Evolutionary conservation across 1,140 invertebrate genomes (phyloP).

Genomic region (Gryon sp.): DNA sequence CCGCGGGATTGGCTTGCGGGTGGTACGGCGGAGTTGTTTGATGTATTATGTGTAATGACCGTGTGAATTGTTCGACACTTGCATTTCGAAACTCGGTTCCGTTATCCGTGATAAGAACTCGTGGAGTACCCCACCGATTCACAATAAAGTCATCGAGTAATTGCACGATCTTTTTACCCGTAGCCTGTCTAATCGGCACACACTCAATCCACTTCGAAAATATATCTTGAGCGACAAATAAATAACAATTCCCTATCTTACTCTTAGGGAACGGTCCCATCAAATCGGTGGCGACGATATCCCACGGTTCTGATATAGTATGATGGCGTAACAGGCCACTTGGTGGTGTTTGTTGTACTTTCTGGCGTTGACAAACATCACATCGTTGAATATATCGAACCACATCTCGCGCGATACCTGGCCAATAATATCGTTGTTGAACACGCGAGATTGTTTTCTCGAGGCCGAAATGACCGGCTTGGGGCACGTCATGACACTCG

Average conservation of each 20-base stretch:
- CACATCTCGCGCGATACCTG: conserved; percentile 19
- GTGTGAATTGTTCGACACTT: not conserved
- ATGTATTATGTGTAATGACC: not conserved
- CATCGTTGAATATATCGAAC: conserved; percentile 25
- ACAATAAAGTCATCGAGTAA: conserved; percentile 1
- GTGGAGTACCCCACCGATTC: conserved; percentile 2
- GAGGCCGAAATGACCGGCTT: conserved; percentile 46
- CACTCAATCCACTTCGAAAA: conserved; percentile 66
- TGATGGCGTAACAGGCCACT: conserved; percentile 11
- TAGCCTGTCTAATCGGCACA: conserved; percentile 12
- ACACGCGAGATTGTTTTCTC: conserved; percentile 49
- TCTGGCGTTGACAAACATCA: conserved; percentile 56
- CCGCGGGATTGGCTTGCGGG: not conserved
- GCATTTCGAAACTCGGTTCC: conserved; percentile 1
- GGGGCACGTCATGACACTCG: conserved; percentile 41
- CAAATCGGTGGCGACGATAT: conserved; percentile 60
- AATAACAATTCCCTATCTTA: conserved; percentile 64
- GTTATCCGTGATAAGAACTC: not conserved
- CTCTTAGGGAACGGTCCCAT: conserved; percentile 68
- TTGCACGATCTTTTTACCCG: not conserved
- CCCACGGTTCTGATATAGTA: conserved; percentile 65
- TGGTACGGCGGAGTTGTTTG: not conserved
- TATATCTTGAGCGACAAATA: conserved; percentile 69
- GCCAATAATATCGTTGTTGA: conserved; percentile 58
- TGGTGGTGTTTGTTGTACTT: conserved; percentile 62